Evolutionary conservation across 1,140 invertebrate species (phyloP), one percentile per base, ranked within the genome.

Genomic region (Chlorops oryzae): DNA sequence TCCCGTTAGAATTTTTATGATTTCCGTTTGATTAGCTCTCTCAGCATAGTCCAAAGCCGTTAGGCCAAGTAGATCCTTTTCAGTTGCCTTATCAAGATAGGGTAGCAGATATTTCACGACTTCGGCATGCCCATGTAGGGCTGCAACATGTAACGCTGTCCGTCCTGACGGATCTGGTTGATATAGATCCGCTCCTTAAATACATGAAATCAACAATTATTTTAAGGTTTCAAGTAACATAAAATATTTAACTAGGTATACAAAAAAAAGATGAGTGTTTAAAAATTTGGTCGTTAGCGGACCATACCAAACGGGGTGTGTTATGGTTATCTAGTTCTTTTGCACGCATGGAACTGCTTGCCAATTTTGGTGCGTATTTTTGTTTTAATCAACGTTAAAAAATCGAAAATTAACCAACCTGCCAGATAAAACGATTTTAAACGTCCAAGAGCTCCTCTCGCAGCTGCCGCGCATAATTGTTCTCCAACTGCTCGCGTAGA

Each of bases 151-250:
- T 10, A 87, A 59, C 1, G 82, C 73, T 0, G 83, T 84, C 20
- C 81, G 65, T 32, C 79, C 81, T 1, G 77, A 78, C 7, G 74
- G 58, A 64, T 86, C 82, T 0, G 61, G 44, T 54, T 79, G 75
- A 2, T 77, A 76, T 0, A 87, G 54, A 70, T 85, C 79, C 2
- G 78, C 83, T n/a, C n/a, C n/a, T n/a, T n/a, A n/a, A n/a, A n/a
- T n/a, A n/a, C n/a, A n/a, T n/a, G n/a, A n/a, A n/a, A n/a, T n/a
- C n/a, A n/a, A n/a, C n/a, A n/a, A n/a, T n/a, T n/a, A n/a, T n/a
- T n/a, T n/a, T n/a, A n/a, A n/a, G n/a, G n/a, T n/a, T n/a, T n/a
- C n/a, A n/a, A n/a, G n/a, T n/a, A n/a, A n/a, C n/a, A n/a, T n/a
- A n/a, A n/a, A n/a, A n/a, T n/a, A n/a, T n/a, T n/a, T n/a, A n/a